Evolutionary conservation across 2,888 invertebrate genomes (phyloP).

Genomic region (Eumacrocentrus americanus): DNA sequence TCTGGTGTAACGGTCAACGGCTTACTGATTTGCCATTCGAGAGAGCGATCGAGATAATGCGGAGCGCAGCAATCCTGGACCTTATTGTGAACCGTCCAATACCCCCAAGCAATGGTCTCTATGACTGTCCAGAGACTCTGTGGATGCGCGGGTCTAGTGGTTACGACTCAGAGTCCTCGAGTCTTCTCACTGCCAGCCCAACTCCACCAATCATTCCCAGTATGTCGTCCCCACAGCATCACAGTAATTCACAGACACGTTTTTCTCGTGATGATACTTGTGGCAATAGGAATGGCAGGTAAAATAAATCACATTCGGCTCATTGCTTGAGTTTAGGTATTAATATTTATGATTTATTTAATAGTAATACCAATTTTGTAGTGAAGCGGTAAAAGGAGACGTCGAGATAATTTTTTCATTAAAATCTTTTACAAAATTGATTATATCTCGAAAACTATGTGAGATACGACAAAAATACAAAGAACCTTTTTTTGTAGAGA

Average conservation of each 20-base stretch:
- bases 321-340: no score
- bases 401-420: no score
- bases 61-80: conserved; percentile 56
- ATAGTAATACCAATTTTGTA: no score
- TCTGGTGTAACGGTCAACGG: conserved; percentile 80
- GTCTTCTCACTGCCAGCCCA: conserved; percentile 49
- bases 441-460: no score
- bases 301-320: no score
- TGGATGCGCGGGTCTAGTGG: conserved; percentile 57
- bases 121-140: conserved; percentile 55
- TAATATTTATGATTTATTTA: no score
- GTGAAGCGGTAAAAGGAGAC: no score
- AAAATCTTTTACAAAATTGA: no score
- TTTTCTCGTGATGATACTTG: conserved; percentile 42
- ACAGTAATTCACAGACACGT: conserved; percentile 37
- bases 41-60: conserved; percentile 57
- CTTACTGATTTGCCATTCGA: conserved; percentile 58
- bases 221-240: conserved; percentile 49
- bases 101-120: conserved; percentile 46
- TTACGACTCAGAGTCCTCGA: conserved; percentile 56
- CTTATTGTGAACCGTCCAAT: conserved; percentile 64
- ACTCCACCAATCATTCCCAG: conserved; percentile 39
- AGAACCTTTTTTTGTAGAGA: no score
- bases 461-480: no score
- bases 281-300: conserved; percentile 49